Evolutionary conservation across 2,113 vertebrate genomes (phyloP).

Genomic region (Rhodinocichla rosea): DNA sequence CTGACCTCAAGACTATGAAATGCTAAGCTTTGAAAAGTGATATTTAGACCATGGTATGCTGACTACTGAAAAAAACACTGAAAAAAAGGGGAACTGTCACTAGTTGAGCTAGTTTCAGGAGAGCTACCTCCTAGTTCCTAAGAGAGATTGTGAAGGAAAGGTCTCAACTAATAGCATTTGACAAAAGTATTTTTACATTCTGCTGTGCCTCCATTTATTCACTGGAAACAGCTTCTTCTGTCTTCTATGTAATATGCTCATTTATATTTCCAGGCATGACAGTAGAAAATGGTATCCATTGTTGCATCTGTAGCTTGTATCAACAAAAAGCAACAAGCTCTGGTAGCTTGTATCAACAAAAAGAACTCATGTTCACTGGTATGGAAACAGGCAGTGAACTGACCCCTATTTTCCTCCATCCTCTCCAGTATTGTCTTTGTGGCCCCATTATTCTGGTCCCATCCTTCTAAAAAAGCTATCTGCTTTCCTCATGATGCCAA

Average conservation of each 20-base stretch:
- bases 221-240: background rate
- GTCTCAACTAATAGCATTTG: accelerated
- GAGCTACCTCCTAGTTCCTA: background rate
- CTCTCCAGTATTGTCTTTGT: background rate
- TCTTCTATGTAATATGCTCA: background rate
- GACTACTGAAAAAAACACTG: background rate
- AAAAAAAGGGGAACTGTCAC: background rate
- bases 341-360: background rate
- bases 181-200: background rate
- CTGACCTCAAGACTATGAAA: background rate
- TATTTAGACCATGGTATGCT: background rate
- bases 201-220: background rate
- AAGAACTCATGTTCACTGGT: background rate
- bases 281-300: background rate
- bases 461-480: background rate
- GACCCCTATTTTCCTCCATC: background rate
- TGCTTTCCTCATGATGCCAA: background rate
- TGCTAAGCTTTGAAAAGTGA: background rate
- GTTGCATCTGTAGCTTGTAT: background rate
- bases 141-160: background rate
- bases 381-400: background rate
- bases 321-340: background rate
- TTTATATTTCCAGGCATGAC: background rate
- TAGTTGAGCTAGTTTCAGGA: background rate
- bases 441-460: background rate